Conservation (phyloP, 2,888 invertebrate species). For the Scelioninae gen. 1 region DNA sequence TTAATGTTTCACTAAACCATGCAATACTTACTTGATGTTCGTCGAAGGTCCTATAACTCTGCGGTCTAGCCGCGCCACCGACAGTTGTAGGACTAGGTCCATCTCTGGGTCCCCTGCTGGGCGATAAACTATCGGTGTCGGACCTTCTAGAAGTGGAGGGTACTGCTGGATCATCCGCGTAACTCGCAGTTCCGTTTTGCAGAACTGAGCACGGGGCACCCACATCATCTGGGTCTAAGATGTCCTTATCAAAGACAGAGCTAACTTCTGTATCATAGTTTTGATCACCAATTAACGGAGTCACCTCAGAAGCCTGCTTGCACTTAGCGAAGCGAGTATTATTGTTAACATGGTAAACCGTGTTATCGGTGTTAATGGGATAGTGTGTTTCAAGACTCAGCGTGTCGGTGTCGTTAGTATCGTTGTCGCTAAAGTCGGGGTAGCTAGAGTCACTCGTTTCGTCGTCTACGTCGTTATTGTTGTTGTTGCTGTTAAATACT, state of each 20-base stretch:
- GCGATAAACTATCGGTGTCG: slow-evolving; percentile 72
- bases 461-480: slow-evolving; percentile 75
- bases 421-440: slow-evolving; percentile 81
- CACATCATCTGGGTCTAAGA: slow-evolving; percentile 77
- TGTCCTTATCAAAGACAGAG: too few species aligned
- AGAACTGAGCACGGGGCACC: slow-evolving; percentile 75
- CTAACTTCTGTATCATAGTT: slow-evolving; percentile 52
- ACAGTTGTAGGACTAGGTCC: slow-evolving; percentile 58
- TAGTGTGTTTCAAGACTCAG: slow-evolving; percentile 77
- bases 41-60: too few species aligned
- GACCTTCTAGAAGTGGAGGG: slow-evolving; percentile 79
- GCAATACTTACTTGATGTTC: too few species aligned
- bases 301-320: slow-evolving; percentile 55
- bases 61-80: too few species aligned
- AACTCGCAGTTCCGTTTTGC: slow-evolving; percentile 79
- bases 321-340: slow-evolving; percentile 75
- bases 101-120: slow-evolving; percentile 25
- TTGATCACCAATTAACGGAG: slow-evolving; percentile 17
- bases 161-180: slow-evolving; percentile 77
- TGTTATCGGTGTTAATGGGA: slow-evolving; percentile 80
- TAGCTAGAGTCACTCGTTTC: slow-evolving; percentile 81
- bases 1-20: too few species aligned
- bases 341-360: slow-evolving; percentile 79
- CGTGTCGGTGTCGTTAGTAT: too few species aligned
- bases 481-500: slow-evolving; percentile 66